Evolutionary conservation across 2,797 vertebrate species (phyloP), one percentile per base, ranked within the genome.

Genomic region (Anisognathus igniventris): DNA sequence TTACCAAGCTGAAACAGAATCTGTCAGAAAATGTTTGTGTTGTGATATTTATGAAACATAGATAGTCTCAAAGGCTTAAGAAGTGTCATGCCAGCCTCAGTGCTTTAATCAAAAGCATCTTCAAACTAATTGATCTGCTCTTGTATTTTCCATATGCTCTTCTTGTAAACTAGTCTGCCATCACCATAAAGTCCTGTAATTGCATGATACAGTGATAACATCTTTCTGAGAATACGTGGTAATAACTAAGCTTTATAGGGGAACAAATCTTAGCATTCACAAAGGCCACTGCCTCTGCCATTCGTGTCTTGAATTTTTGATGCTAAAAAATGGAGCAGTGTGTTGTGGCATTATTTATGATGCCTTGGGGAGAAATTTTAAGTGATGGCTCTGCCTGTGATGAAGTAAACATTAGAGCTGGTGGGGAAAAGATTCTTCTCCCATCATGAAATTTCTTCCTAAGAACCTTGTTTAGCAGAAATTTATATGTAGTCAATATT

Each of bases 101-200:
- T 61, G 64, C 79, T 95, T 90, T 92, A 92, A 94, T 84, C 53
- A 93, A 87, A 86, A 79, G 5, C 60, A 71, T 85, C 77, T 70
- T 86, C 30, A 78, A 60, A 48, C 48, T 82, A 86, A 95, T 75
- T 76, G 86, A 56, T 82, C 57, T 73, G 47, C 71, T 71, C 64
- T 61, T 45, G 10, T 79, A 47, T 93, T 88, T 95, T 79, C 86
- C 77, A 76, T 84, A 64, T 70, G 66, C 20, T 89, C 30, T 57
- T 74, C 35, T 70, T 85, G 30, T 84, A 66, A 90, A 78, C 25
- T 25, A n/a, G 33, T 64, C 74, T 92, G 45, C 53, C 48, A 30
- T 64, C 60, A 48, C 47, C 50, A 42, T 47, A 24, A 72, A 88
- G 47, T 64, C 24, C 19, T 44, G 8, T 64, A 93, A 82, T 82